Percentiles rank a stretch among this genome's conserved stretches.
Conservation (phyloP, 1,140 invertebrate species). For the Pomacea maculata region DNA sequence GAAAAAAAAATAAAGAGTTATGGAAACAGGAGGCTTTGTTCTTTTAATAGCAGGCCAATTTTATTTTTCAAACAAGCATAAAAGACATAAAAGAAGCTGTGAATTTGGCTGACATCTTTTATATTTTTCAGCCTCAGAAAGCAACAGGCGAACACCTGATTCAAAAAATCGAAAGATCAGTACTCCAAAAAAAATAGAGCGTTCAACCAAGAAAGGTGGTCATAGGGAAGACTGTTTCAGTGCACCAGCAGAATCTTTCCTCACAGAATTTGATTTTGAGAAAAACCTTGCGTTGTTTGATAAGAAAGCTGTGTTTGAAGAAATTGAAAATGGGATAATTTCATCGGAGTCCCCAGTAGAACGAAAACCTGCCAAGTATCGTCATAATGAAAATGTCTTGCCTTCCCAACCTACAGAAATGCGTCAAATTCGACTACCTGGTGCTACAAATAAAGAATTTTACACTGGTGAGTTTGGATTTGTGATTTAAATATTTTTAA, state of each 20-base stretch:
- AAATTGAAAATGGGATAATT: constrained; percentile 70
- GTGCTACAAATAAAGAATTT: constrained; percentile 74
- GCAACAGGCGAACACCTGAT: constrained; percentile 4
- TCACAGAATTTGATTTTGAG: constrained; percentile 88
- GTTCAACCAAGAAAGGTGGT: constrained; percentile 26
- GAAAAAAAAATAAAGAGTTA: no score
- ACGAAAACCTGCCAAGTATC: constrained; percentile 67
- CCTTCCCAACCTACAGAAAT: constrained; percentile 73
- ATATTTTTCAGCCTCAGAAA: constrained; percentile 39
- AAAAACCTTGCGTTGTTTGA: constrained; percentile 91
- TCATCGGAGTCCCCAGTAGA: constrained; percentile 21
- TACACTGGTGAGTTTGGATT: constrained; percentile 71
- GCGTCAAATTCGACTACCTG: constrained; percentile 78
- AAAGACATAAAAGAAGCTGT: neutral
- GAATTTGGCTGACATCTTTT: neutral
- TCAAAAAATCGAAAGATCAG: constrained; percentile 27
- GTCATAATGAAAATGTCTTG: constrained; percentile 88
- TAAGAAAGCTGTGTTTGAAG: constrained; percentile 78
- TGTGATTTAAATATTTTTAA: no score
- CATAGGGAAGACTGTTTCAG: constrained; percentile 72
- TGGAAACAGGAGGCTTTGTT: neutral
- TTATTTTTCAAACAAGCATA: neutral
- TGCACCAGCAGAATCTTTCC: constrained; percentile 70
- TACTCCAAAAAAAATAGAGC: constrained; percentile 56
- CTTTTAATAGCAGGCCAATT: neutral